Evolutionary conservation across 2,888 invertebrate species (phyloP), one percentile per base, ranked within the genome.

Genomic region (Silvanus unidentatus): DNA sequence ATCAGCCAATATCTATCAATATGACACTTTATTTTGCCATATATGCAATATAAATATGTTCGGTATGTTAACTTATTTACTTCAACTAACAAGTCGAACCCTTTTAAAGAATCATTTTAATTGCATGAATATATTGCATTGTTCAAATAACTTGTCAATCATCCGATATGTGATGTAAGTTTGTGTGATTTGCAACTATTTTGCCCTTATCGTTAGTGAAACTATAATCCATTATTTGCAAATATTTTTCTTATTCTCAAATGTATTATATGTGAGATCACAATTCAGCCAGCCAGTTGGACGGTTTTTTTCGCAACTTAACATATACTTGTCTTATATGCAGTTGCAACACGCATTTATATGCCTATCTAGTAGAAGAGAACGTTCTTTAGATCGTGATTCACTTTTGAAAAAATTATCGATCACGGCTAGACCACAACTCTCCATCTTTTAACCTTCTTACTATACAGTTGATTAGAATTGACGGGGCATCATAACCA

Each of bases 401-500:
- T 53, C 39, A 37, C 43, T 43, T 47, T 39, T 53, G 57, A 58
- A 58, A 58, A 55, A 22, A 22, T 22, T 55, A 45, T 44, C 44
- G 55, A 58, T 58, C 55, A 55, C 58, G 57, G 54, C 47, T 54
- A 48, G 50, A 52, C 55, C 53, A 52, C 52, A 50, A 50, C 49
- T 43, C 44, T 42, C 22, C 22, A 8, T 22, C 22, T 22, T 22
- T 22, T 22, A 22, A 22, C 22, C 22, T 22, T 43, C 45, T 16
- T 44, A 46, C 48, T 35, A 42, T 49, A 52, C 44, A 52, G 42
- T 48, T 58, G 57, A 60, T 61, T 61, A 54, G 55, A 49, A 56
- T 48, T 60, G 60, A 60, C 56, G 54, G 53, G 48, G 53, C 51
- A 58, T 60, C 60, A 59, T 56, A 60, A 58, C 55, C 51, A 46